Base-by-base conservation (phyloP, 2,888 invertebrate genomes). In the Callinectes sapidus region DNA sequence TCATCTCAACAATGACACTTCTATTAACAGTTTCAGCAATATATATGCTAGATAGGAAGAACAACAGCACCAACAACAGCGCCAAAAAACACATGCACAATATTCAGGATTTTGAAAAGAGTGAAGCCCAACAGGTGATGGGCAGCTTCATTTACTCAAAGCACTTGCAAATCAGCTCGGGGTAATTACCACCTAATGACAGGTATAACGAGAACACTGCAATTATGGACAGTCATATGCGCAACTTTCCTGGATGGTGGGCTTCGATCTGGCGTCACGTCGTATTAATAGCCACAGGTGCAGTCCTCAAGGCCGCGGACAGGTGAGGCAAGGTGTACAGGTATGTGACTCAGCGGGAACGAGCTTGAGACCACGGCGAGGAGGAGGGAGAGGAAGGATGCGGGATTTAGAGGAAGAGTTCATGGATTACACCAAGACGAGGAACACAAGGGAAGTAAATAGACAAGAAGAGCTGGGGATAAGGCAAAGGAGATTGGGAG, bases 61-160 rank as follows among this genome's bases (percentile, higher is more conserved):
- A 81, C 81, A 81, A 13, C 14, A 32, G 16, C 81, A 16, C 10
- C 14, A 81, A 81, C 32, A 81, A 81, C 35, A 81, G 16, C 16
- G 1, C 8, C 81, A 16, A 32, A 32, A 10, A 35, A 81, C 81
- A 81, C 71, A 6, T 71, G n/a, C 71, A 71, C 8, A n/a, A n/a
- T 71, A 71, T 81, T 81, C 14, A 81, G 32, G 13, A 81, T 81
- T 81, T 35, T 81, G 81, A 28, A 71, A 71, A 2, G n/a, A 28
- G 10, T 71, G 71, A 81, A 81, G 35, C 32, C 81, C 13, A 81
- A 81, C 81, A 81, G 81, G 35, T 81, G 81, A 81, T 81, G 16
- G 81, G 81, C 81, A 81, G 35, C 81, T 81, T 81, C 81, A 35
- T 81, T 81, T 81, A 81, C 81, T 81, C 81, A 81, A 81, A 81